A percentile compares a stretch with the other conserved stretches of the same genome.
These are phyloP conservation scores for Fulica atra DNA, from an alignment of 2,113 vertebrate species.

Conservation along the genomic window DNA sequence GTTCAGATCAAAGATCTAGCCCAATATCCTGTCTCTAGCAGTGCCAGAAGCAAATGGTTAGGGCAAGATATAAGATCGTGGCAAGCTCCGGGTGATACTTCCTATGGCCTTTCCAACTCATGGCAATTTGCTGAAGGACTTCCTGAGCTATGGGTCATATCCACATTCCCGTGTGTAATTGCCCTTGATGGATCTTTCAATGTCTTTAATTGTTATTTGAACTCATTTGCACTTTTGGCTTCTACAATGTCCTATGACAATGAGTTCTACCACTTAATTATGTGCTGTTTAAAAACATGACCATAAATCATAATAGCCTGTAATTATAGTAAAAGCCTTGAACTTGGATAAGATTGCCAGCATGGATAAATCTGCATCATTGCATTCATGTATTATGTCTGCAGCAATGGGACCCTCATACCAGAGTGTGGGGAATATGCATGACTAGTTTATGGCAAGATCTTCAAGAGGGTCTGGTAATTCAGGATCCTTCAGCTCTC, in stretches of 20 bases:
- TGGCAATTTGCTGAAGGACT: background rate
- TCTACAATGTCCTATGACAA: background rate
- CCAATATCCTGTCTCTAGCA: background rate
- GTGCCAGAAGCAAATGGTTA: background rate
- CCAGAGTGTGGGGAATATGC: fast-evolving
- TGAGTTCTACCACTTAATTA: background rate
- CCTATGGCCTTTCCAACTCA: background rate
- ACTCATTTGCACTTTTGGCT: constrained; percentile 3
- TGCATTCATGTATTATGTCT: background rate
- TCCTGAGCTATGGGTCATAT: background rate
- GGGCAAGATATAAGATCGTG: background rate
- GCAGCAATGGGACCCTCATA: background rate
- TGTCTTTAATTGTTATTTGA: background rate
- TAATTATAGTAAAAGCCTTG: background rate
- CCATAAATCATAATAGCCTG: background rate
- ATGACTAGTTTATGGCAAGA: background rate
- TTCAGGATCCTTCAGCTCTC: background rate
- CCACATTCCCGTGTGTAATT: background rate
- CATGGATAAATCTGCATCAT: background rate
- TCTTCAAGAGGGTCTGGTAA: background rate
- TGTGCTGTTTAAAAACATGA: background rate
- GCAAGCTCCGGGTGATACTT: background rate
- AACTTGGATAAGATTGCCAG: background rate
- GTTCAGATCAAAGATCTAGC: background rate
- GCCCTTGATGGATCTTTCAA: background rate